Base-by-base conservation (phyloP, 2,113 vertebrate genomes). In the Planiliza haematocheilus region DNA sequence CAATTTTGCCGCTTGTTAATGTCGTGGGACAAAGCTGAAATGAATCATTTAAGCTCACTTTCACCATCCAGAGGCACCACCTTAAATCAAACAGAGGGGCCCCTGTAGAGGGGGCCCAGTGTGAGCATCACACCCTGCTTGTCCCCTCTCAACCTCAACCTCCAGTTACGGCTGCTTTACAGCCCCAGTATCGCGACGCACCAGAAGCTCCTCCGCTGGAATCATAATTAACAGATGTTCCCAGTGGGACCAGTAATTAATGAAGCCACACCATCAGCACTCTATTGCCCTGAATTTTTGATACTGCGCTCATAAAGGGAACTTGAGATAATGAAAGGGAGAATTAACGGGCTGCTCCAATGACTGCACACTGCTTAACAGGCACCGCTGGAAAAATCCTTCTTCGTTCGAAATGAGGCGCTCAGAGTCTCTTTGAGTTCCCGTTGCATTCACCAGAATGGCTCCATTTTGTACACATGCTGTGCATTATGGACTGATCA, bases 171-270 rank as follows among this genome's bases (percentile, higher is more conserved):
- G 70, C 69, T 82, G 67, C 73, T 93, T 93, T 89, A 89, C 71
- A 70, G 74, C 79, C 66, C 60, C 74, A 79, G 55, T 92, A 91
- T 94, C 90, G 86, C 82, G 38, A 58, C 42, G 30, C 45, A 87
- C 77, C 91, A 91, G 89, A 90, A 90, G 86, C 84, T 65, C 76
- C 64, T 79, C 76, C 75, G 75, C 56, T 77, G 78, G 86, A 82
- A 87, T 90, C 82, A 85, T 85, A 90, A 89, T 92, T 79, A 93
- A 82, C 91, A 89, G 84, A 90, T 90, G 83, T 85, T 91, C 88
- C 66, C 74, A 39, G 66, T 45, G 83, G 86, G 74, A 78, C 65
- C 62, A 39, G 80, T 86, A 89, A 91, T 93, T 91, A 93, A 92
- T 85, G 76, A 82, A 74, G 86, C 73, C 46, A 86, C 89, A 83